phyloP scores from a whole-genome alignment of 2,888 invertebrate genomes.

The Acronicta aceris region DNA sequence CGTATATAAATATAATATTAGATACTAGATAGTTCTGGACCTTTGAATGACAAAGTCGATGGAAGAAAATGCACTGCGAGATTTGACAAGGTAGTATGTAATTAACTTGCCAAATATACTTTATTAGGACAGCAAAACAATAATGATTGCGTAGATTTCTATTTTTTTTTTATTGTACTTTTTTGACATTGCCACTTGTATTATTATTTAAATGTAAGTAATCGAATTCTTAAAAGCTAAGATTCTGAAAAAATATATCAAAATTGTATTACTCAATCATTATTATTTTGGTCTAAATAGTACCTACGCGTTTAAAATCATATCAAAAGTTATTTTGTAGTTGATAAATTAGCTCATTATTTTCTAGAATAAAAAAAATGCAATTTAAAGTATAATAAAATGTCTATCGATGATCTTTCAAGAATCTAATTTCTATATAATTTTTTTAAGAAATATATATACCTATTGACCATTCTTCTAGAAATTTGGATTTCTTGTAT shows the following conservation, averaged over 20 bases:
- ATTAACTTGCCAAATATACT: constrained; percentile 68
- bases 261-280: constrained; percentile 15
- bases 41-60: constrained; percentile 55
- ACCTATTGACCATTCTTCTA: no score
- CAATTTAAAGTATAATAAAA: constrained; percentile 13
- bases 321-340: constrained; percentile 53
- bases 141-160: constrained; percentile 24
- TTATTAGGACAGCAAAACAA: constrained; percentile 39
- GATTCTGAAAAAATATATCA: neutral
- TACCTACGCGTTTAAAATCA: constrained; percentile 38
- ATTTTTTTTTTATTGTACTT: no score
- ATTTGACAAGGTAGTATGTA: constrained; percentile 83
- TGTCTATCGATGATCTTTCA: constrained; percentile 54
- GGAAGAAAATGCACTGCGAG: constrained; percentile 78
- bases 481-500: no score
- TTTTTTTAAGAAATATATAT: no score
- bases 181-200: no score
- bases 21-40: constrained; percentile 35
- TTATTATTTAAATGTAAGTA: no score
- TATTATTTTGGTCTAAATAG: constrained; percentile 28
- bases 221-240: no score
- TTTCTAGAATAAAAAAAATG: constrained; percentile 40
- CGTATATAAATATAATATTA: constrained; percentile 29
- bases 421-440: constrained; percentile 13
- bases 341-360: constrained; percentile 39